Evolutionary conservation across 2,797 vertebrate genomes (phyloP).

Genomic region (Micromesistius poutassou): DNA sequence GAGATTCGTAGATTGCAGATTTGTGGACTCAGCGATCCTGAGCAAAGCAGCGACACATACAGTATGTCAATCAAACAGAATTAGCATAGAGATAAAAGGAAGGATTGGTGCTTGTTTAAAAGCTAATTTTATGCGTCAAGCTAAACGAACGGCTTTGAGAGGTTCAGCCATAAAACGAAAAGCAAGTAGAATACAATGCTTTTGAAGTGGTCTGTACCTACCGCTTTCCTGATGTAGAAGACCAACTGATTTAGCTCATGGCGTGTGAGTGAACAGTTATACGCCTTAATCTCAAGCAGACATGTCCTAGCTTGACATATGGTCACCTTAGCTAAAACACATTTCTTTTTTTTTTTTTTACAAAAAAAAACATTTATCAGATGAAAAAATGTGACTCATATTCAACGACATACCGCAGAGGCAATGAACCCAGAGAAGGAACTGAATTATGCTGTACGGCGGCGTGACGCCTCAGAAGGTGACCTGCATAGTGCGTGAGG

Average conservation of each 20-base stretch:
- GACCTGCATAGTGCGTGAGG: background rate
- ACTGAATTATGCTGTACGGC: background rate
- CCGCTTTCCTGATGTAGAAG: background rate
- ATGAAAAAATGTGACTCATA: too few relatives aligned
- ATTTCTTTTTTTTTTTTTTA: too few relatives aligned
- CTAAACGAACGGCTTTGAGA: background rate
- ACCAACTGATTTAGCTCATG: background rate
- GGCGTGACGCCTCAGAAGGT: background rate
- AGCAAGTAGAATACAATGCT: background rate
- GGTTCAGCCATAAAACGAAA: background rate
- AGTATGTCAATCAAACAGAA: background rate
- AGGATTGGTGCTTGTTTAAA: background rate
- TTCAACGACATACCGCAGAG: too few relatives aligned
- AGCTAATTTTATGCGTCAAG: background rate
- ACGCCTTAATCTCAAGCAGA: background rate
- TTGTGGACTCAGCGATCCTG: background rate
- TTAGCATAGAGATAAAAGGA: background rate
- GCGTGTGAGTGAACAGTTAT: background rate
- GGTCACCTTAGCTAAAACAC: too few relatives aligned
- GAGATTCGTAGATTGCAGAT: background rate
- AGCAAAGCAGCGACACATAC: background rate
- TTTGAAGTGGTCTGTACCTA: background rate
- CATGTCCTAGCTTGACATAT: background rate
- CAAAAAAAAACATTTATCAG: too few relatives aligned
- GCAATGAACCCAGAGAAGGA: background rate